Evolutionary conservation across 2,797 vertebrate genomes (phyloP).

Genomic region (Enteromius afrohamiltoni): DNA sequence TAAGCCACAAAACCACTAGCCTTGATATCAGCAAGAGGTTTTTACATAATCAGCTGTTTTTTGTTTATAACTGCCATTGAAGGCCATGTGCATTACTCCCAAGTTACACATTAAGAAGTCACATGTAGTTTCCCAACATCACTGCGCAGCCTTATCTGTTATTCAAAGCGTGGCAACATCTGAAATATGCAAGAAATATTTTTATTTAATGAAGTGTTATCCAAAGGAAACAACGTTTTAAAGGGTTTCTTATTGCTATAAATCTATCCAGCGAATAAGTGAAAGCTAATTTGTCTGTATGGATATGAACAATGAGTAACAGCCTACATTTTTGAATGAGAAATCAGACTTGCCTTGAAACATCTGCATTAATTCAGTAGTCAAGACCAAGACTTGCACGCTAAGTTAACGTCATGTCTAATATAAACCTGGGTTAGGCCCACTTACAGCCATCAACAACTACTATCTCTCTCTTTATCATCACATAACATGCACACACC

Average conservation of each 20-base stretch:
- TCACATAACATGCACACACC: background rate
- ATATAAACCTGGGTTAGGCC: constrained; percentile 11
- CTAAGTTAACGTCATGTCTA: background rate
- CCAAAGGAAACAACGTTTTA: background rate
- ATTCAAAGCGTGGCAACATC: background rate
- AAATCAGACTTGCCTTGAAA: background rate
- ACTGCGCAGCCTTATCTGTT: background rate
- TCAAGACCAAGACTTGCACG: constrained; percentile 5
- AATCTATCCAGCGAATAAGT: background rate
- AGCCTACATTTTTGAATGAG: background rate
- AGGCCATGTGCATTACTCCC: constrained; percentile 46
- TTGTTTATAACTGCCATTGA: constrained; percentile 58
- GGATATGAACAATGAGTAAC: background rate
- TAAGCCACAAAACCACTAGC: background rate
- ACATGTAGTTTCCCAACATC: constrained; percentile 32
- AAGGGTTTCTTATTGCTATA: background rate
- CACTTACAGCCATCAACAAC: background rate
- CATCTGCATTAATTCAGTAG: background rate
- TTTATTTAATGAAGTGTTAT: background rate
- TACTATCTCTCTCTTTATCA: background rate
- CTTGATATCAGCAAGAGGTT: constrained; percentile 45
- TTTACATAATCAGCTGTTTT: constrained; percentile 61
- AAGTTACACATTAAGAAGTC: constrained; percentile 56
- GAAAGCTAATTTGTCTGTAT: background rate
- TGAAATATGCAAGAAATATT: background rate